A percentile compares a stretch with the other conserved stretches of the same genome.
Conservation (phyloP, 2,113 vertebrate species). For the Nothoprocta perdicaria region DNA sequence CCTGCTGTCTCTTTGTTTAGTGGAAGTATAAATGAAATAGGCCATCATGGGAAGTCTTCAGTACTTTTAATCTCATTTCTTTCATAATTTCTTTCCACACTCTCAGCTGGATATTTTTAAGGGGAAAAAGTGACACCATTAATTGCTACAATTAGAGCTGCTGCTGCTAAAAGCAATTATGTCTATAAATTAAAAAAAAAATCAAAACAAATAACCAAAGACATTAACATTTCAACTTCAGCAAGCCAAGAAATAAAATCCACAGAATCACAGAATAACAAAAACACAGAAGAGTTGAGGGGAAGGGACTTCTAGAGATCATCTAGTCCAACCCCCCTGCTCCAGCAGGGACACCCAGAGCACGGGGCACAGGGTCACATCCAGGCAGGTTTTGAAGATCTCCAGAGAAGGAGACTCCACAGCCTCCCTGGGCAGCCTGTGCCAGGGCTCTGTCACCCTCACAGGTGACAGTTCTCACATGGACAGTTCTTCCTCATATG, state of each 20-base stretch:
- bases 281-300: too few species aligned
- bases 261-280: background rate
- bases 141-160: conserved; percentile 32
- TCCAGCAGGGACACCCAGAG: too few species aligned
- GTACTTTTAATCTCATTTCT: background rate
- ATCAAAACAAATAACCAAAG: background rate
- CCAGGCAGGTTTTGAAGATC: too few species aligned
- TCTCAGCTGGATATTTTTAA: background rate
- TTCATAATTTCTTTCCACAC: background rate
- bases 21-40: background rate
- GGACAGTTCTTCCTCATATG: too few species aligned
- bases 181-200: background rate
- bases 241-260: background rate
- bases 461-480: too few species aligned
- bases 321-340: too few species aligned
- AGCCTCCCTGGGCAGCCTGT: too few species aligned
- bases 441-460: too few species aligned
- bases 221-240: background rate
- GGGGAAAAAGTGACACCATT: background rate
- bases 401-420: too few species aligned
- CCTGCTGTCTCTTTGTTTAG: background rate
- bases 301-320: too few species aligned
- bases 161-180: conserved; percentile 31
- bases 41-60: background rate
- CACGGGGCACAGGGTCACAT: too few species aligned